Percentiles rank a stretch among this genome's conserved stretches.
phyloP scores from a whole-genome alignment of 1,140 invertebrate species.

The Subanguina moxae region DNA sequence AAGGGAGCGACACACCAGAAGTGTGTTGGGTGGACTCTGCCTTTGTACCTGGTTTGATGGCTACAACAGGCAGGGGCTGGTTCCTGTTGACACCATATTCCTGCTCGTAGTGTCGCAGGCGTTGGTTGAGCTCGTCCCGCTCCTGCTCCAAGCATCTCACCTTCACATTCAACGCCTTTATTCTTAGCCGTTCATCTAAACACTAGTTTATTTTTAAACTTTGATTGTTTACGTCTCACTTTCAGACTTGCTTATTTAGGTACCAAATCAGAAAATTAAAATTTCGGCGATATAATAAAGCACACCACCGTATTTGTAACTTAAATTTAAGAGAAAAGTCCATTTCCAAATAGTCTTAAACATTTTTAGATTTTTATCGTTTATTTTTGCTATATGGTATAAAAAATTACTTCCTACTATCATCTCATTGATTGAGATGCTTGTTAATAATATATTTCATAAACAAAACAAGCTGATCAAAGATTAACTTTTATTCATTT shows the following conservation, averaged over 20 bases:
- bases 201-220: slow-evolving; percentile 3
- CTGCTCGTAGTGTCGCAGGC: slow-evolving; percentile 37
- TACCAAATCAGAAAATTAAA: no score
- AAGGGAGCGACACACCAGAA: no score
- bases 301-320: no score
- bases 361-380: no score
- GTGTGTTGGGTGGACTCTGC: not conserved
- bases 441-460: no score
- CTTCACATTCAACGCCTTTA: slow-evolving; percentile 42
- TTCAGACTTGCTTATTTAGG: no score
- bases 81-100: slow-evolving; percentile 9
- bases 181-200: slow-evolving; percentile 39
- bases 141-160: slow-evolving; percentile 42
- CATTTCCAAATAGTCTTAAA: no score
- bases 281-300: no score
- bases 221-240: no score
- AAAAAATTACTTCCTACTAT: not conserved
- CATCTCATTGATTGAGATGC: not conserved
- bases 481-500: not conserved
- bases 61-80: not conserved
- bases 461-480: no score
- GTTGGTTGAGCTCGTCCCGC: slow-evolving; percentile 32
- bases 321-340: no score
- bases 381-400: no score
- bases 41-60: not conserved